Evolutionary conservation across 2,888 invertebrate genomes (phyloP).

Genomic region (Drosophila helvetica): DNA sequence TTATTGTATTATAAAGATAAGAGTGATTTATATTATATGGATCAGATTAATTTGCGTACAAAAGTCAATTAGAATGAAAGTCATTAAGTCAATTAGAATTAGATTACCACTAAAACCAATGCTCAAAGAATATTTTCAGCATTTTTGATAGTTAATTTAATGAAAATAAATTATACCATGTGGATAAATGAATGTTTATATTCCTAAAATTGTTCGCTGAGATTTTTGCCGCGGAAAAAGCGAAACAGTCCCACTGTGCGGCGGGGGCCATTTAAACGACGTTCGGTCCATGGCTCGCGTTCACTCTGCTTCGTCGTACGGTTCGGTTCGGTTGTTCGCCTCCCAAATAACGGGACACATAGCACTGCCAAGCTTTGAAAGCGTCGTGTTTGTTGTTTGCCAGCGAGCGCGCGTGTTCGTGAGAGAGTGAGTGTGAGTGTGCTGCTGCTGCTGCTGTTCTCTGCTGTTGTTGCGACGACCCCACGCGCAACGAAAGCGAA

Average conservation of each 20-base stretch:
- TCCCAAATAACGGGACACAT: constrained; percentile 3
- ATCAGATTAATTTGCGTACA: constrained; percentile 20
- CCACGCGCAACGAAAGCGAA: constrained; percentile 70
- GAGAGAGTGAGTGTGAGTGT: constrained; percentile 5
- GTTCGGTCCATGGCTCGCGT: constrained; percentile 50
- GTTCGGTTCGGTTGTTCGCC: constrained; percentile 46
- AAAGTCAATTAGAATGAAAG: constrained; percentile 24
- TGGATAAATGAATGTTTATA: too few species aligned
- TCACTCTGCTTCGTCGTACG: constrained; percentile 64
- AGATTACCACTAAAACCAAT: background rate
- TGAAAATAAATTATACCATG: too few species aligned
- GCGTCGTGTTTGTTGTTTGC: constrained; percentile 35
- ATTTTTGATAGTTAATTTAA: too few species aligned
- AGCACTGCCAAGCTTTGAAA: constrained; percentile 10
- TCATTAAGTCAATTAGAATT: constrained; percentile 24
- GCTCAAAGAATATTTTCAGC: too few species aligned
- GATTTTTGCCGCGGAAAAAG: background rate
- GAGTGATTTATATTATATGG: background rate
- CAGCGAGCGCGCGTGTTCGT: constrained; percentile 30
- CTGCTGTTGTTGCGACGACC: constrained; percentile 8
- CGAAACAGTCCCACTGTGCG: background rate
- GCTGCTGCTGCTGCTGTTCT: constrained; percentile 24
- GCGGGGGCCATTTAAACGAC: constrained; percentile 55
- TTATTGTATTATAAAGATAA: constrained; percentile 14
- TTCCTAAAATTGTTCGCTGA: background rate